Evolutionary conservation across 2,113 vertebrate species (phyloP).

Genomic region (Upupa epops): DNA sequence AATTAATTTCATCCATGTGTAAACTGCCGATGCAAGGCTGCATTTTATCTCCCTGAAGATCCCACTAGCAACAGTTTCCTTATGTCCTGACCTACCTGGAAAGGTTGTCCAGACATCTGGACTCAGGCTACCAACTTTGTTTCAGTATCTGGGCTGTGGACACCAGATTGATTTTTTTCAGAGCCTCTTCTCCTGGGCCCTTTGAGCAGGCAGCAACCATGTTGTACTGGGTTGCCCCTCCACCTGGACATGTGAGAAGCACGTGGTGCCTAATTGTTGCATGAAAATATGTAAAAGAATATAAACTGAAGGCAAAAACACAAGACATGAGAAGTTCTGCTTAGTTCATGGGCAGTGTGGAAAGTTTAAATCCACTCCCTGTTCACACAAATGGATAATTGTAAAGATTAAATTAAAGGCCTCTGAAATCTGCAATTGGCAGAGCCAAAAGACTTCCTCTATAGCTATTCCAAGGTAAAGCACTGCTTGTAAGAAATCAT

Average conservation of each 20-base stretch:
- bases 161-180: neutral
- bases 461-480: constrained; percentile 42
- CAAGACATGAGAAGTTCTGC: neutral
- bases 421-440: neutral
- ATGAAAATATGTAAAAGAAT: neutral
- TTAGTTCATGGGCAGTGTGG: neutral
- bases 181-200: neutral
- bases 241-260: accelerated
- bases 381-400: neutral
- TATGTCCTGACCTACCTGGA: neutral
- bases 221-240: neutral
- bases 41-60: neutral
- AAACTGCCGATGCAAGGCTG: neutral
- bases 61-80: neutral
- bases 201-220: neutral
- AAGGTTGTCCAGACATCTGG: neutral
- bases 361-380: constrained; percentile 3
- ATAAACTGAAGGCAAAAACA: neutral
- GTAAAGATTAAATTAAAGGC: constrained; percentile 14
- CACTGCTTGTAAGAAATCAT: constrained; percentile 19
- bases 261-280: neutral
- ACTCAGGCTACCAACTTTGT: neutral
- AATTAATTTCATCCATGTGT: neutral
- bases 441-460: constrained; percentile 15
- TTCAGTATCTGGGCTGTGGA: neutral